Evolutionary conservation across 2,113 vertebrate genomes (phyloP).

Genomic region (Pungitius pungitius): DNA sequence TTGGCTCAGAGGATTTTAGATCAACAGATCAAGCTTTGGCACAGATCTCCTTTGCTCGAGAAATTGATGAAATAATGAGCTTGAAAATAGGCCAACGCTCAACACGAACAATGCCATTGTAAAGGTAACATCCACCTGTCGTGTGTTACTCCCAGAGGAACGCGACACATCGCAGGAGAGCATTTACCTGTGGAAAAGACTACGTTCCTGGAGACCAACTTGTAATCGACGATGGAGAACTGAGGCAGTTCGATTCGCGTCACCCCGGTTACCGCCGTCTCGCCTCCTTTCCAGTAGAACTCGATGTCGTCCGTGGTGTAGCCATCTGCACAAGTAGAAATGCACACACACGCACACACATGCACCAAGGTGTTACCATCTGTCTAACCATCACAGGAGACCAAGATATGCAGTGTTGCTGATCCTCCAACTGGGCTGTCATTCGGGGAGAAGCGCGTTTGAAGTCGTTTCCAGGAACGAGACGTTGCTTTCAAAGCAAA

Average conservation of each 20-base stretch:
- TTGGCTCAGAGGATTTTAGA: slow-evolving; percentile 47
- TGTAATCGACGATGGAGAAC: slow-evolving; percentile 96
- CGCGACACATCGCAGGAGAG: background rate
- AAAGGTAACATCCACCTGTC: background rate
- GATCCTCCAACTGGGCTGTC: slow-evolving; percentile 63
- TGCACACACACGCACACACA: slow-evolving; percentile 24
- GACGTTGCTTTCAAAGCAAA: slow-evolving; percentile 52
- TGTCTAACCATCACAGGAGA: slow-evolving; percentile 67
- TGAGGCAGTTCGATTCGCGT: slow-evolving; percentile 93
- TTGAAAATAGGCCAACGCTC: slow-evolving; percentile 22
- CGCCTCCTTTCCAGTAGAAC: slow-evolving; percentile 95
- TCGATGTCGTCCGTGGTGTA: slow-evolving; percentile 96
- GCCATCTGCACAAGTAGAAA: slow-evolving; percentile 83
- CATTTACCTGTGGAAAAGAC: slow-evolving; percentile 92
- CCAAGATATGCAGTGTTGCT: slow-evolving; percentile 68
- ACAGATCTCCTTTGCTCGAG: slow-evolving; percentile 22
- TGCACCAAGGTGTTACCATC: slow-evolving; percentile 74
- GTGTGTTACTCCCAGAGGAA: slow-evolving; percentile 14
- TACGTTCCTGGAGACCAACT: slow-evolving; percentile 92
- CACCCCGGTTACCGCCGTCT: slow-evolving; percentile 92
- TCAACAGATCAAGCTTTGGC: slow-evolving; percentile 57
- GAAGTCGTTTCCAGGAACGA: slow-evolving; percentile 65
- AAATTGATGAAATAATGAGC: slow-evolving; percentile 44
- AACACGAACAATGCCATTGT: slow-evolving; percentile 36
- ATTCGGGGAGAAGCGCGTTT: slow-evolving; percentile 56